These are phyloP conservation scores for Numida meleagris DNA, from an alignment of 2,113 vertebrate species.

Conservation along the genomic window DNA sequence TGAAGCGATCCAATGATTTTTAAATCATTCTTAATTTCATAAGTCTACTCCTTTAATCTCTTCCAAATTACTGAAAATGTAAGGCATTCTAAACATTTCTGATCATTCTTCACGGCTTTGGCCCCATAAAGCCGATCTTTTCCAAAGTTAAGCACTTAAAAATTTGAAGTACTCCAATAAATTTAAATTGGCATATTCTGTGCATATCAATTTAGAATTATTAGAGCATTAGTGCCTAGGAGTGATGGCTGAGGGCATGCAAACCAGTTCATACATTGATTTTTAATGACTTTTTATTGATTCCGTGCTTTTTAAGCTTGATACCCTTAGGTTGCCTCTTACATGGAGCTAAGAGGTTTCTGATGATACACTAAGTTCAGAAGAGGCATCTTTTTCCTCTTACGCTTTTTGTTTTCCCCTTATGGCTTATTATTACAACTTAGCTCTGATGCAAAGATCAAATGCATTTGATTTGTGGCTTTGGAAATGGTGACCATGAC, in stretches of 20 bases:
- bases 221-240: slow-evolving; percentile 77
- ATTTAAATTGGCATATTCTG: slow-evolving; percentile 81
- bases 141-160: slow-evolving; percentile 80
- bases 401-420: not conserved
- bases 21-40: slow-evolving; percentile 72
- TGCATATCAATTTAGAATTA: slow-evolving; percentile 80
- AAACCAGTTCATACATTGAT: slow-evolving; percentile 75
- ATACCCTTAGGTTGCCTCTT: slow-evolving; percentile 69
- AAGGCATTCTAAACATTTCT: slow-evolving; percentile 70
- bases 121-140: slow-evolving; percentile 72
- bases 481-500: slow-evolving; percentile 21
- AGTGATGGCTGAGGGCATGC: slow-evolving; percentile 76
- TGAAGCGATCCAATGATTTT: slow-evolving; percentile 52
- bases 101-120: slow-evolving; percentile 60
- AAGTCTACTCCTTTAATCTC: slow-evolving; percentile 70
- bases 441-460: slow-evolving; percentile 4
- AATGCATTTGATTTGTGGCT: slow-evolving; percentile 15
- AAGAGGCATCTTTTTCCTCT: not conserved
- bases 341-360: slow-evolving; percentile 49
- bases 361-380: not conserved
- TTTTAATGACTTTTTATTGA: slow-evolving; percentile 84
- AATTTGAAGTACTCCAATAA: slow-evolving; percentile 78
- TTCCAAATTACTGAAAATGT: slow-evolving; percentile 69
- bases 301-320: slow-evolving; percentile 76
- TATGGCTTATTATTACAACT: not conserved